phyloP scores from a whole-genome alignment of 2,888 invertebrate species.

The Apamea epomidion region DNA sequence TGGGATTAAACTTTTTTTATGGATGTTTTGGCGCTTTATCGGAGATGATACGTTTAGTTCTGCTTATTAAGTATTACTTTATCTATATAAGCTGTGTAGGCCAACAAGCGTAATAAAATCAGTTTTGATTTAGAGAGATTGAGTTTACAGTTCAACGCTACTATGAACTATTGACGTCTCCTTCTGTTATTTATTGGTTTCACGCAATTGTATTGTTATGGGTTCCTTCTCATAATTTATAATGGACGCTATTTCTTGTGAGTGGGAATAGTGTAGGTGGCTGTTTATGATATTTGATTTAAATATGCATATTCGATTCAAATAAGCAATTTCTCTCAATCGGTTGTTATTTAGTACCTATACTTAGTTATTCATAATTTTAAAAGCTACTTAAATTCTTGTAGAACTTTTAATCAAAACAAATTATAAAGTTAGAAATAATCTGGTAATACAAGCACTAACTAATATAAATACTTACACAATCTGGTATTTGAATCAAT shows the following conservation, averaged over 20 bases:
- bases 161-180: conserved; percentile 49
- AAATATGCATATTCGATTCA: conserved; percentile 16
- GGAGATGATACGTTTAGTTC: conserved; percentile 67
- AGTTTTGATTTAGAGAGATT: conserved; percentile 61
- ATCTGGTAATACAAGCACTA: conserved; percentile 17
- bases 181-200: conserved; percentile 46
- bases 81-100: conserved; percentile 46
- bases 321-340: not conserved
- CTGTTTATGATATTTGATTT: conserved; percentile 24
- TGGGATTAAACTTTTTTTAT: conserved; percentile 69
- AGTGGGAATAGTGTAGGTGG: conserved; percentile 15
- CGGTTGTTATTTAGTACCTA: not conserved
- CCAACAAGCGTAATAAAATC: conserved; percentile 56
- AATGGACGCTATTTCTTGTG: conserved; percentile 5
- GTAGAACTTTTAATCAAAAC: too few species aligned
- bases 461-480: conserved; percentile 7
- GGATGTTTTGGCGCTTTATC: conserved; percentile 67
- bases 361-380: not conserved
- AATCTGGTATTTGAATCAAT: conserved; percentile 46
- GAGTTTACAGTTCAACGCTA: conserved; percentile 57
- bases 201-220: conserved; percentile 33
- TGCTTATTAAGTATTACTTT: conserved; percentile 66
- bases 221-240: conserved; percentile 30
- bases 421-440: conserved; percentile 10
- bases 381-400: not conserved